Base-by-base conservation (phyloP, 2,797 vertebrate species). In the Microctenopoma lineatum region DNA sequence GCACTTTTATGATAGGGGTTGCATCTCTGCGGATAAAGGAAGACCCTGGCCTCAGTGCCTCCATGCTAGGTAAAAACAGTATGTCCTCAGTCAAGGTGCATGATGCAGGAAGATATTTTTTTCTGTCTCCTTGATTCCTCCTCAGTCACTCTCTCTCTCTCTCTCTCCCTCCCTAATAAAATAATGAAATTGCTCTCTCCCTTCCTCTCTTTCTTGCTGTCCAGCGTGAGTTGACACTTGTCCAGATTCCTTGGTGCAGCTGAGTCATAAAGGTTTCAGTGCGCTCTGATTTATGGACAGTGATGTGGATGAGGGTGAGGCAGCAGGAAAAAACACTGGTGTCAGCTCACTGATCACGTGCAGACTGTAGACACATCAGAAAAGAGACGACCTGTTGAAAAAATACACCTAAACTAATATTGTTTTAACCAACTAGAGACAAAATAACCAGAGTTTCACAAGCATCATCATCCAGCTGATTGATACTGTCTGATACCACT, bases 211-310 rank as follows among this genome's bases (percentile, higher is more conserved):
- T 36, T 77, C 62, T 71, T 38, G 36, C 80, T 65, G 69, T 83
- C 84, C 77, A 83, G 66, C 56, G 21, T 80, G 75, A 84, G 77
- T 75, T 88, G 85, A 90, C 77, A 75, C 90, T 88, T 78, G 68
- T 85, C 89, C 83, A 84, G 80, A 47, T 64, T 79, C 81, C 87
- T 77, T 91, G 88, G 83, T 89, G 92, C 90, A 92, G 84, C 87
- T 90, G 89, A 92, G 87, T 92, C 92, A 92, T 91, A 87, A 88
- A 87, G 73, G 83, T 80, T 87, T 87, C 83, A 81, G 70, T 25
- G 66, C 7, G 10, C 26, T 57, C 75, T 83, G 87, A 91, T 91
- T 93, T 90, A 93, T 89, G 79, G 90, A 87, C 89, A 70, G 81
- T 64, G 87, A 84, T 75, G 87, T 75, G 80, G 57, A 74, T 60